phyloP scores from a whole-genome alignment of 2,888 invertebrate species.

The Therioaphis trifolii region DNA sequence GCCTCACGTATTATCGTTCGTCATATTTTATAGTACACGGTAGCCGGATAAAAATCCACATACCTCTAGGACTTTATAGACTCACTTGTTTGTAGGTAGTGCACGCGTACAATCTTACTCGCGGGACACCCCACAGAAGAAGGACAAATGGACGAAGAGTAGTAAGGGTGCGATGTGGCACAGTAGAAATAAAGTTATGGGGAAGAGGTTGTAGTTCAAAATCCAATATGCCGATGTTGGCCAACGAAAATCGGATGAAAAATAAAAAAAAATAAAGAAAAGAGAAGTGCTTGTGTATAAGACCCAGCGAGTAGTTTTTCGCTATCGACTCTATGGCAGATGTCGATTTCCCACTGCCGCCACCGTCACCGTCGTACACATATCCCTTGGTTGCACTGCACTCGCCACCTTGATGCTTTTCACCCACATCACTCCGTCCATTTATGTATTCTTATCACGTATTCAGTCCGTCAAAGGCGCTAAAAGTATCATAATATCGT shows the following conservation, averaged over 20 bases:
- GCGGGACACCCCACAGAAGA: not conserved
- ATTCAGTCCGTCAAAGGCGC: conserved; percentile 51
- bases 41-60: not conserved
- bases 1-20: conserved; percentile 1
- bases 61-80: conserved; percentile 10
- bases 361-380: not conserved
- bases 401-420: not conserved
- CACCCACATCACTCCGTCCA: not conserved
- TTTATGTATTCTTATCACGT: conserved; percentile 49
- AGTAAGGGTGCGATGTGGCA: no score
- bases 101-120: not conserved
- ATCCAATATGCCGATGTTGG: conserved; percentile 18
- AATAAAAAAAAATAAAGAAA: not conserved
- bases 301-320: conserved; percentile 31
- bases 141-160: not conserved
- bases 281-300: not conserved
- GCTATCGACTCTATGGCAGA: conserved; percentile 28
- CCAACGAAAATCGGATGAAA: conserved; percentile 40
- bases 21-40: conserved; percentile 1
- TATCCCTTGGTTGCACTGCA: not conserved
- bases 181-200: no score
- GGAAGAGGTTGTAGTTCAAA: conserved; percentile 23
- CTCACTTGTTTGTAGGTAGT: not conserved
- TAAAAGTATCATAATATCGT: conserved; percentile 54
- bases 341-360: conserved; percentile 55